Evolutionary conservation across 2,888 invertebrate species (phyloP).

Genomic region (Polyommatus iphigenia): DNA sequence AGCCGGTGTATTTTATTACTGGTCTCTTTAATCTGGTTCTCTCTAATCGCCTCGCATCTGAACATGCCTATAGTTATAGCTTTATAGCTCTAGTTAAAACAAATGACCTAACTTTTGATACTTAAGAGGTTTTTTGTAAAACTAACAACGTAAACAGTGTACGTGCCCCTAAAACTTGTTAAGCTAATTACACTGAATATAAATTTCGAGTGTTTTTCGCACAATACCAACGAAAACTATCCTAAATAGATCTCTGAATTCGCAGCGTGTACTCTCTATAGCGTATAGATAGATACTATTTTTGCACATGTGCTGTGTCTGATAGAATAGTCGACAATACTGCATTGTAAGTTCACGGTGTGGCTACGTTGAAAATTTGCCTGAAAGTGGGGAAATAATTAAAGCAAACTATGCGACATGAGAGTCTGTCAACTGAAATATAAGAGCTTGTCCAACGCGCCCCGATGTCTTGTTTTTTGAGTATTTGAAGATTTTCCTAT

Average conservation of each 20-base stretch:
- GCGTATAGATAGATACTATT: background rate
- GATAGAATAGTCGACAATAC: background rate
- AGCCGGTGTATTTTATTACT: background rate
- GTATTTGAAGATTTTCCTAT: too few relatives aligned
- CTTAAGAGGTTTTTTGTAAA: conserved; percentile 12
- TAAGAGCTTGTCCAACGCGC: too few relatives aligned
- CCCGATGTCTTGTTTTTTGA: too few relatives aligned
- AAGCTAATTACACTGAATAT: conserved; percentile 8
- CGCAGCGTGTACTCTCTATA: background rate
- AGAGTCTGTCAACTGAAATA: too few relatives aligned
- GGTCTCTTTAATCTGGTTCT: too few relatives aligned
- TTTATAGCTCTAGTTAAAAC: background rate
- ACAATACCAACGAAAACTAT: conserved; percentile 10
- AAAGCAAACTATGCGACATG: too few relatives aligned
- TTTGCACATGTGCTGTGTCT: conserved; percentile 13
- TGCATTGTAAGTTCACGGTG: conserved; percentile 23
- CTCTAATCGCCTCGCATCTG: background rate
- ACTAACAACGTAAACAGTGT: conserved; percentile 14
- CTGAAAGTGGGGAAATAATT: background rate
- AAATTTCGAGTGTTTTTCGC: conserved; percentile 23
- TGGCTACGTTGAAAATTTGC: background rate
- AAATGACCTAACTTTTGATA: background rate
- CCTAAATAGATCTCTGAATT: background rate
- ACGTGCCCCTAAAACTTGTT: conserved; percentile 9
- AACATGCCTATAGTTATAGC: background rate